phyloP scores from a whole-genome alignment of 2,888 invertebrate species.

The Platerodrilus igneus region DNA sequence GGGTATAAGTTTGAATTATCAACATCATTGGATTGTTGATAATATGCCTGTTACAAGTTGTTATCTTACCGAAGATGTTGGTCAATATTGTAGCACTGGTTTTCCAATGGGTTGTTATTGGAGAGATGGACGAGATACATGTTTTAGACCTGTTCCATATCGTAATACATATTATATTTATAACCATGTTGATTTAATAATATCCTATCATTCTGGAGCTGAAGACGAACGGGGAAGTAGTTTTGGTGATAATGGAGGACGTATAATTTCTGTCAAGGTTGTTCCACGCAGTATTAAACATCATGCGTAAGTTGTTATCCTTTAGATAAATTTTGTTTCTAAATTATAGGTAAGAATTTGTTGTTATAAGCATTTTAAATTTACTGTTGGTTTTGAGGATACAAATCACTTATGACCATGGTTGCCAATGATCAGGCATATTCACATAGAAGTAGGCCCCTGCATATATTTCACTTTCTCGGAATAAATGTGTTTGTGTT shows the following conservation, averaged over 20 bases:
- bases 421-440: too few species aligned
- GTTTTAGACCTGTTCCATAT: constrained; percentile 35
- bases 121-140: constrained; percentile 37
- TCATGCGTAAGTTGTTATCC: constrained; percentile 35
- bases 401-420: too few species aligned
- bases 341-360: too few species aligned
- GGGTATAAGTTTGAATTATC: constrained; percentile 90
- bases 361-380: too few species aligned
- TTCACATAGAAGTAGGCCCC: too few species aligned
- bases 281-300: constrained; percentile 44
- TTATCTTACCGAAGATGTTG: constrained; percentile 64
- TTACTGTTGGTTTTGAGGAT: too few species aligned
- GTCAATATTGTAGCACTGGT: constrained; percentile 86
- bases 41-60: constrained; percentile 99
- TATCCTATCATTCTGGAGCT: constrained; percentile 88
- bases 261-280: constrained; percentile 80
- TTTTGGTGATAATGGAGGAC: constrained; percentile 75
- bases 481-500: too few species aligned
- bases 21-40: constrained; percentile 98
- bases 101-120: constrained; percentile 92
- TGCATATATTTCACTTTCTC: too few species aligned
- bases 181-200: constrained; percentile 92
- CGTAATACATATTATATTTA: constrained; percentile 85
- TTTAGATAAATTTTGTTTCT: too few species aligned
- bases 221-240: constrained; percentile 83